Conservation (phyloP, 2,888 invertebrate genomes). For the Agrenia bidenticulata region DNA sequence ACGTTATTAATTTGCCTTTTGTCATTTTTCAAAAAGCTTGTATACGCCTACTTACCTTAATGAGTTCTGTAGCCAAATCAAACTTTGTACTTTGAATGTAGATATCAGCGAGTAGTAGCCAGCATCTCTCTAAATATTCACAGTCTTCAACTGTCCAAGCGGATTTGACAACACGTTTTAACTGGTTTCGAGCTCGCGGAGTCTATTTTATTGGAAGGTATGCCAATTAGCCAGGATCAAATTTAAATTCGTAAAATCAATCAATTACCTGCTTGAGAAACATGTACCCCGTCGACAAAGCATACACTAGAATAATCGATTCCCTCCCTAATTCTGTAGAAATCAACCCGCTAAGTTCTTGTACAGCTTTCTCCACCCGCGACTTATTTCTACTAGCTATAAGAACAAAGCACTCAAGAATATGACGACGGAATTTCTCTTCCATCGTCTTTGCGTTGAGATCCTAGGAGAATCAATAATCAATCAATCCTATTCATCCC, state of each 20-base stretch:
- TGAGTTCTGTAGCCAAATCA: conserved; percentile 80
- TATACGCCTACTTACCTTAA: conserved; percentile 57
- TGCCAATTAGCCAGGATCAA: not conserved
- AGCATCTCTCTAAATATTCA: conserved; percentile 91
- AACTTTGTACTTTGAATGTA: conserved; percentile 79
- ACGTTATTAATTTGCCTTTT: too few relatives aligned
- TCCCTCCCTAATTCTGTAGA: conserved; percentile 69
- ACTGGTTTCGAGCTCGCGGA: conserved; percentile 85
- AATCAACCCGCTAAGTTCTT: conserved; percentile 71
- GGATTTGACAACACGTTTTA: conserved; percentile 82
- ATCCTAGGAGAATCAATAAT: conserved; percentile 58
- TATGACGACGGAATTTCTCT: conserved; percentile 55
- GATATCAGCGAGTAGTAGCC: conserved; percentile 90
- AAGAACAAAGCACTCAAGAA: conserved; percentile 77
- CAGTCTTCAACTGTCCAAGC: conserved; percentile 94
- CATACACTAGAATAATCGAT: conserved; percentile 81
- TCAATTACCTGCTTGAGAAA: conserved; percentile 69
- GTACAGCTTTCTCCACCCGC: conserved; percentile 79
- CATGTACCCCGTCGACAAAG: conserved; percentile 80
- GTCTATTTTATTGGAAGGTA: conserved; percentile 58
- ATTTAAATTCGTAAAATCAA: not conserved
- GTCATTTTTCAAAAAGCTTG: not conserved
- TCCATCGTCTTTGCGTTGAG: conserved; percentile 77
- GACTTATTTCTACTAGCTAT: conserved; percentile 80
- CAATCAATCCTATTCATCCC: too few relatives aligned